Conservation (phyloP, 2,797 vertebrate species). For the Gobionotothen gibberifrons region DNA sequence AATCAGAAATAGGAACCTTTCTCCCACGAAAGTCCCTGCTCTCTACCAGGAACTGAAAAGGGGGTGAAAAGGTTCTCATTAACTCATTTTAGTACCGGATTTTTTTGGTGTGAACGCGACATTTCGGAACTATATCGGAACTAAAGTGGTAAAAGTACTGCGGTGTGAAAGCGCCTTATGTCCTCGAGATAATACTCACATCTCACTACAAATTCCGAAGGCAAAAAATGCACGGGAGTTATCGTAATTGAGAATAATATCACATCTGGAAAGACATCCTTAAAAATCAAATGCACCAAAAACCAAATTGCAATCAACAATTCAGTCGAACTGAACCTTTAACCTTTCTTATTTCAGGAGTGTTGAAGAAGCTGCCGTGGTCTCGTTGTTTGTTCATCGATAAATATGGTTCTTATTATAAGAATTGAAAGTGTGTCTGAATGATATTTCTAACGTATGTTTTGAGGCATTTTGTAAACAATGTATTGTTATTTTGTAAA, state of each 20-base stretch:
- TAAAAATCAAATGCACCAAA: background rate
- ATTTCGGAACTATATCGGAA: no score
- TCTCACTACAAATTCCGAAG: background rate
- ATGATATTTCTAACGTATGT: constrained; percentile 16
- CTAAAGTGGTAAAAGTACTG: no score
- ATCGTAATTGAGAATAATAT: background rate
- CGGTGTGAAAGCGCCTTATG: background rate
- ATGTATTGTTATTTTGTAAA: constrained; percentile 29
- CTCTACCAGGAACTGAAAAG: no score
- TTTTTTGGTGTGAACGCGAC: no score
- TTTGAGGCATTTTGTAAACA: constrained; percentile 47
- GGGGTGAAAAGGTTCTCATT: no score
- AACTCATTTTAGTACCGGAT: no score
- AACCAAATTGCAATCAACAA: background rate
- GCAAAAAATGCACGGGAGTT: background rate
- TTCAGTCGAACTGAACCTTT: no score
- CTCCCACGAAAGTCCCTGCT: no score
- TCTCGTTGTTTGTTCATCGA: no score
- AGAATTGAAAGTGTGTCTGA: background rate
- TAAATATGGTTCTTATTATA: background rate
- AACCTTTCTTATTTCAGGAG: no score
- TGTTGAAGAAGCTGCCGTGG: no score
- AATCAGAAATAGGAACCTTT: no score
- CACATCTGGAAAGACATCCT: background rate
- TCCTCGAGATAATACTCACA: background rate